Evolutionary conservation across 2,888 invertebrate species (phyloP).

Genomic region (Drosophila rubida): DNA sequence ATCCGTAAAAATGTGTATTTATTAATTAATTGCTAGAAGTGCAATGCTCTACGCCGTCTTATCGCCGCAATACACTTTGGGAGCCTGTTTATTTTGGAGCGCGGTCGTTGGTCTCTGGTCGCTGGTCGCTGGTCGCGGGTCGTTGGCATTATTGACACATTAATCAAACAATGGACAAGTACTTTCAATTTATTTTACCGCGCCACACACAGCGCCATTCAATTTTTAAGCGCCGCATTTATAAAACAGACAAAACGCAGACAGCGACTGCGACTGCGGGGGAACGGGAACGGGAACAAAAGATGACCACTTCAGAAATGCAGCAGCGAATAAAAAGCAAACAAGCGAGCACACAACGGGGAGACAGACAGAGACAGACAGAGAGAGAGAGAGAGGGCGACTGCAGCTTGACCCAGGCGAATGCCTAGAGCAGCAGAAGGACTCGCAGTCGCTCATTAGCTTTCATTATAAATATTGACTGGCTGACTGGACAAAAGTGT

Average conservation of each 20-base stretch:
- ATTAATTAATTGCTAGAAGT: not conserved
- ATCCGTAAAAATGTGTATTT: too few species aligned
- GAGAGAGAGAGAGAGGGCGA: not conserved
- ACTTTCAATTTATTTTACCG: constrained; percentile 77
- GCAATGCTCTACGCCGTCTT: constrained; percentile 23
- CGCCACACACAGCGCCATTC: constrained; percentile 53
- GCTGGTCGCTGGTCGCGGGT: constrained; percentile 3
- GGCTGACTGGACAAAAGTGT: constrained; percentile 61
- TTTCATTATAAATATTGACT: constrained; percentile 80
- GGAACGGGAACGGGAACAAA: constrained; percentile 11
- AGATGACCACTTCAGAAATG: constrained; percentile 53
- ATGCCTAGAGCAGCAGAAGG: constrained; percentile 11
- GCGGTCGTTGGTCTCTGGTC: constrained; percentile 1
- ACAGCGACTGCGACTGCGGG: constrained; percentile 28
- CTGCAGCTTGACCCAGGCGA: constrained; percentile 28
- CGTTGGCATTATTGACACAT: constrained; percentile 72
- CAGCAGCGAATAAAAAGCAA: constrained; percentile 11
- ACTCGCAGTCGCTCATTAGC: constrained; percentile 66
- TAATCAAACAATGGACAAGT: constrained; percentile 78
- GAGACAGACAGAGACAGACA: not conserved
- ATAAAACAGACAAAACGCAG: constrained; percentile 61
- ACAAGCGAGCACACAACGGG: not conserved
- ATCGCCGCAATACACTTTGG: constrained; percentile 4
- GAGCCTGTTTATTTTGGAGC: constrained; percentile 1
- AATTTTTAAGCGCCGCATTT: constrained; percentile 59